Evolutionary conservation across 1,140 invertebrate genomes (phyloP).

Genomic region (Drosophila grimshawi): DNA sequence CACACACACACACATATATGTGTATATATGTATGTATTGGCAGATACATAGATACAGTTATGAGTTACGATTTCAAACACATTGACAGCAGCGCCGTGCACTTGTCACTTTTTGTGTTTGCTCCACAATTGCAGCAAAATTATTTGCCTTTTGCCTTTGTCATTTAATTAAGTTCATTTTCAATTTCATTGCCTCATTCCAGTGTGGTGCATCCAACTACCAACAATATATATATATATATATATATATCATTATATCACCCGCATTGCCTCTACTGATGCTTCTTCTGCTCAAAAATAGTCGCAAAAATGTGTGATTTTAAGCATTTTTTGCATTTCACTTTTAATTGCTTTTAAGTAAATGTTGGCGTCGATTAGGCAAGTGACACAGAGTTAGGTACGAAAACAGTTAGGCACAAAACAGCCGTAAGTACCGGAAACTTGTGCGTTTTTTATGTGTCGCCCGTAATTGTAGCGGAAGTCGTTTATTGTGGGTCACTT

Average conservation of each 20-base stretch:
- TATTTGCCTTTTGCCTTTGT: slow-evolving; percentile 48
- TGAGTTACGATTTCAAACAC: slow-evolving; percentile 3
- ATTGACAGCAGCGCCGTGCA: slow-evolving; percentile 1
- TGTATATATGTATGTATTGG: slow-evolving; percentile 10
- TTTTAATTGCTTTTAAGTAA: slow-evolving; percentile 63
- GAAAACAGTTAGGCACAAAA: slow-evolving; percentile 21
- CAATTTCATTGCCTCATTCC: slow-evolving; percentile 9
- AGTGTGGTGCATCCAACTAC: neutral
- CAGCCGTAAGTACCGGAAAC: slow-evolving; percentile 56
- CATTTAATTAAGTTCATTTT: slow-evolving; percentile 71
- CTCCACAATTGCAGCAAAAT: neutral
- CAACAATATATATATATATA: neutral
- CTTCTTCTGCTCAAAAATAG: slow-evolving; percentile 22
- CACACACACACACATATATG: neutral
- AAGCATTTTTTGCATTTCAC: slow-evolving; percentile 51
- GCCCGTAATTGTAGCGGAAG: slow-evolving; percentile 63
- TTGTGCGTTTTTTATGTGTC: slow-evolving; percentile 10
- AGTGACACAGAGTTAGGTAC: slow-evolving; percentile 28
- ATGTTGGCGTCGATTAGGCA: slow-evolving; percentile 56
- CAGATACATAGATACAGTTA: slow-evolving; percentile 24
- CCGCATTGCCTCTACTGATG: neutral
- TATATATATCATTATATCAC: slow-evolving; percentile 56
- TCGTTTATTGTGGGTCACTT: slow-evolving; percentile 34
- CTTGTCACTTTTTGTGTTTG: slow-evolving; percentile 1
- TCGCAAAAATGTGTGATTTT: neutral